These are phyloP conservation scores for Sapayoa aenigma DNA, from an alignment of 2,113 vertebrate genomes.

Conservation along the genomic window DNA sequence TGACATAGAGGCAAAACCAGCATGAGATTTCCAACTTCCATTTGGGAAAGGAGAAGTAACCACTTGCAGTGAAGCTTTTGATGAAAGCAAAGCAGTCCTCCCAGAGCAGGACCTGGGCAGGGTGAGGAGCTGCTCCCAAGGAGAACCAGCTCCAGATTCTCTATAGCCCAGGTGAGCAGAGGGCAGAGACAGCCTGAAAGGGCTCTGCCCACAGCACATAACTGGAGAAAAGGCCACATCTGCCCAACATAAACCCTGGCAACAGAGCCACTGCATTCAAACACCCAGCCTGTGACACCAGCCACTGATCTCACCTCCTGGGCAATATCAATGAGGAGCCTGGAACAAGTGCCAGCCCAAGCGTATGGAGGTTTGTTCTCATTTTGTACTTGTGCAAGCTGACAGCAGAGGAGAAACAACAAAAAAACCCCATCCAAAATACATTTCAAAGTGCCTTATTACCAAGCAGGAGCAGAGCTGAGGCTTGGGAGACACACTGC, in stretches of 20 bases:
- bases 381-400: neutral
- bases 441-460: neutral
- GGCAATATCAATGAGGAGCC: fast-evolving
- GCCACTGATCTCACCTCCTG: fast-evolving
- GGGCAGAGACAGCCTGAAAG: fast-evolving
- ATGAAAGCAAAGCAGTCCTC: neutral
- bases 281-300: fast-evolving
- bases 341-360: neutral
- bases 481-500: neutral
- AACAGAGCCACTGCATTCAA: neutral
- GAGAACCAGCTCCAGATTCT: neutral
- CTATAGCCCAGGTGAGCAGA: neutral
- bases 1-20: neutral
- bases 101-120: fast-evolving
- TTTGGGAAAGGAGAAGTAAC: neutral
- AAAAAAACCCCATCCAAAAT: neutral
- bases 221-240: fast-evolving
- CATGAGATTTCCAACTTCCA: neutral
- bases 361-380: neutral
- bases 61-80: fast-evolving
- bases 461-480: neutral
- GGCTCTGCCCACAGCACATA: neutral
- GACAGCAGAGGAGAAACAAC: neutral
- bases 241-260: fast-evolving
- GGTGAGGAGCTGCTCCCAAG: neutral